Evolutionary conservation across 2,888 invertebrate genomes (phyloP).

Genomic region (Lapara coniferarum): DNA sequence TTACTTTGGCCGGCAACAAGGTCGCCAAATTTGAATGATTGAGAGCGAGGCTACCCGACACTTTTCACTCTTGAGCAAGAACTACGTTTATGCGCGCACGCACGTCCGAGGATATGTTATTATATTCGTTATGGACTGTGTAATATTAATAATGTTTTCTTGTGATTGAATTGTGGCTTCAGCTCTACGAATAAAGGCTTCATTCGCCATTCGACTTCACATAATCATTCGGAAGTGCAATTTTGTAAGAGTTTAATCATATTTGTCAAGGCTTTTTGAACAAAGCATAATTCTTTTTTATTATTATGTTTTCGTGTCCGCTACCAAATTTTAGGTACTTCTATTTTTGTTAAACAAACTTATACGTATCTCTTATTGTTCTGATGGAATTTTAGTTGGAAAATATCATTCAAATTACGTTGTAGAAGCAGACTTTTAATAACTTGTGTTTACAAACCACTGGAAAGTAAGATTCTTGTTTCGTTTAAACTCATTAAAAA

Average conservation of each 20-base stretch:
- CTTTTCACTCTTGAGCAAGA: slow-evolving; percentile 67
- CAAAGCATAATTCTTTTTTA: no score
- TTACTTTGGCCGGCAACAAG: slow-evolving; percentile 66
- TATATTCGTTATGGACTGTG: slow-evolving; percentile 72
- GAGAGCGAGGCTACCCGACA: slow-evolving; percentile 68
- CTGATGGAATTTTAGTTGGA: no score
- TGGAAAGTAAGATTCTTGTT: neutral
- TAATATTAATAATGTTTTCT: slow-evolving; percentile 47
- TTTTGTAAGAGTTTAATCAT: no score
- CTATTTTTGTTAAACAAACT: no score
- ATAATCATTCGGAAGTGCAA: no score
- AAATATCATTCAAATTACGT: no score
- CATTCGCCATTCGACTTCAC: neutral
- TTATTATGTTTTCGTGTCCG: no score
- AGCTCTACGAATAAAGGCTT: neutral
- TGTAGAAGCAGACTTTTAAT: no score
- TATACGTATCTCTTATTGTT: no score
- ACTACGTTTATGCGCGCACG: slow-evolving; percentile 48
- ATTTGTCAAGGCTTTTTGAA: no score
- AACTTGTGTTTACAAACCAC: neutral
- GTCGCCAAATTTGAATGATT: slow-evolving; percentile 76
- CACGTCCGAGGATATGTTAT: slow-evolving; percentile 66
- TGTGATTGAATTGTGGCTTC: slow-evolving; percentile 25
- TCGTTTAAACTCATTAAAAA: slow-evolving; percentile 1
- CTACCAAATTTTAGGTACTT: no score